Conservation (phyloP, 2,113 vertebrate species). For the Ursus arctos region DNA sequence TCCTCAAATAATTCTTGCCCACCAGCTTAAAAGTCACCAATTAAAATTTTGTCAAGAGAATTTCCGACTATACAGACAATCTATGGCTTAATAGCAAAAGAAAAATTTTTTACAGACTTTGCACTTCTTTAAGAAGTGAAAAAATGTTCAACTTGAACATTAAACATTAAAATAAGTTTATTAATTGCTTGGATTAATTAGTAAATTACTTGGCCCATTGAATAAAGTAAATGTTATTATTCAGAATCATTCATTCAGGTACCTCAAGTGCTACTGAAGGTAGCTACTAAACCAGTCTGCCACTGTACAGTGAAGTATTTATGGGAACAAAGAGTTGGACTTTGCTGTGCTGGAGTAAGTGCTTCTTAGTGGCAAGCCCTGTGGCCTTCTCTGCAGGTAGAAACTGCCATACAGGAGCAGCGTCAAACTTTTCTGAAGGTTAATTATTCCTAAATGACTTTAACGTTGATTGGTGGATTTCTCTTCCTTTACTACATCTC, state of each 20-base stretch:
- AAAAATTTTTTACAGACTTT: not conserved
- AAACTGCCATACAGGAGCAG: not conserved
- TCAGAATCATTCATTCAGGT: not conserved
- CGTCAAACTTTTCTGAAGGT: not conserved
- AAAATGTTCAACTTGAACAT: not conserved
- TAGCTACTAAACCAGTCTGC: not conserved
- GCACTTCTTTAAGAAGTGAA: not conserved
- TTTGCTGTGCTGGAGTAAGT: not conserved
- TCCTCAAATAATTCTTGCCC: constrained; percentile 16
- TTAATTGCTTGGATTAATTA: not conserved
- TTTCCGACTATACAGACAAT: not conserved
- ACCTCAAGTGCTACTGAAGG: not conserved
- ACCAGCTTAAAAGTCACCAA: constrained; percentile 43
- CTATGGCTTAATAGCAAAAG: not conserved
- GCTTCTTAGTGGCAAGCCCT: not conserved
- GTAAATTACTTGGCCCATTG: not conserved
- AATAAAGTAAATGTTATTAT: constrained; percentile 3
- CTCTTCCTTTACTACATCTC: not conserved
- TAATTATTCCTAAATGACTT: not conserved
- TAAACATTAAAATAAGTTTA: not conserved
- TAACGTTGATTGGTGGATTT: not conserved
- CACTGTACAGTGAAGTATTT: not conserved
- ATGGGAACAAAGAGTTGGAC: not conserved
- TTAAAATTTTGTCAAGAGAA: not conserved
- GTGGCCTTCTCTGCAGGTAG: not conserved